Evolutionary conservation across 2,113 vertebrate genomes (phyloP).

Genomic region (Pungitius pungitius): DNA sequence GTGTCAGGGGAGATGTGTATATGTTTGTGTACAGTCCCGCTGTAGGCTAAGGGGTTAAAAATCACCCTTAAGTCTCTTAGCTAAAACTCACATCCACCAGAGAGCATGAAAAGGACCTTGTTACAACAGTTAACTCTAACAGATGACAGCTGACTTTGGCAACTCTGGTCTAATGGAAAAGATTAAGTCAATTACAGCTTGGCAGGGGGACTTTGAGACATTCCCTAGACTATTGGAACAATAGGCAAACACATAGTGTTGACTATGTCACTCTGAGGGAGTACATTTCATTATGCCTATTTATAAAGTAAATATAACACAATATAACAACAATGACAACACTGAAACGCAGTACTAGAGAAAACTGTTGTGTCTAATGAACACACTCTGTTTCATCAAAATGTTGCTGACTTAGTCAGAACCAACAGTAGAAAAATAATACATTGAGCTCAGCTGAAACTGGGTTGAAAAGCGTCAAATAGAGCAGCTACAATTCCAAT

Average conservation of each 20-base stretch:
- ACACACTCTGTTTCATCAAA: constrained; percentile 16
- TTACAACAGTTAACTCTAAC: constrained; percentile 69
- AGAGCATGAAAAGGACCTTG: constrained; percentile 59
- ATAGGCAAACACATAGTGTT: constrained; percentile 20
- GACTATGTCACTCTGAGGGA: constrained; percentile 23
- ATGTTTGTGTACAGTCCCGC: constrained; percentile 23
- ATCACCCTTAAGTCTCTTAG: constrained; percentile 32
- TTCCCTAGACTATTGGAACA: constrained; percentile 58
- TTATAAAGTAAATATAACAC: constrained; percentile 25
- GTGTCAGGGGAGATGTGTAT: constrained; percentile 30
- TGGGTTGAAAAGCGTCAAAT: constrained; percentile 1
- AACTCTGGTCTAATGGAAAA: constrained; percentile 61
- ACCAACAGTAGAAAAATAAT: constrained; percentile 29
- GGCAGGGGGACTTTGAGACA: constrained; percentile 63
- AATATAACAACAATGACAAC: constrained; percentile 7
- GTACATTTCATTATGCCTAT: constrained; percentile 26
- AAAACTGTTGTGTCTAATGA: constrained; percentile 38
- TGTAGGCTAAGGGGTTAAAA: constrained; percentile 50
- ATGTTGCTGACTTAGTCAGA: constrained; percentile 47
- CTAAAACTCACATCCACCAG: constrained; percentile 42
- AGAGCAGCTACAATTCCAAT: neutral
- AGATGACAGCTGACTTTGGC: constrained; percentile 66
- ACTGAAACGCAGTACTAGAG: constrained; percentile 5
- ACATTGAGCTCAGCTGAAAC: constrained; percentile 33
- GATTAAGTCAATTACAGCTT: constrained; percentile 79